Evolutionary conservation across 2,797 vertebrate genomes (phyloP).

Genomic region (Miopithecus talapoin): DNA sequence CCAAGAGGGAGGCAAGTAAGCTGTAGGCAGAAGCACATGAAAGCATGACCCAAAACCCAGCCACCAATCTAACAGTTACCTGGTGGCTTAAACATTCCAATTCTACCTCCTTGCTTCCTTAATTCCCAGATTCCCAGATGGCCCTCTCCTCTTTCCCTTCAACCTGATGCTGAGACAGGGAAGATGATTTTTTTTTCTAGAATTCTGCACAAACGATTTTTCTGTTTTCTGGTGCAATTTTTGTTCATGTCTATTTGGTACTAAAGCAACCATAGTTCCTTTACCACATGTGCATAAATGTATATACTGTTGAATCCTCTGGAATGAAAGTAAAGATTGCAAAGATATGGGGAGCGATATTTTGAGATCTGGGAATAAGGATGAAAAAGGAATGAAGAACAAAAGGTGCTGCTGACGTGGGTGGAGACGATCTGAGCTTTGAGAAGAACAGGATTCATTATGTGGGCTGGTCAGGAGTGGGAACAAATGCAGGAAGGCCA

Average conservation of each 20-base stretch:
- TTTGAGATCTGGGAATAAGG: neutral
- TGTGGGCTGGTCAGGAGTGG: neutral
- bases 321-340: neutral
- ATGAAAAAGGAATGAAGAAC: neutral
- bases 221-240: neutral
- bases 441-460: neutral
- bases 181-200: neutral
- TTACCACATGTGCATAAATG: neutral
- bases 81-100: neutral
- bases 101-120: neutral
- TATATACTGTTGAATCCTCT: neutral
- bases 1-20: neutral
- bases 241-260: neutral
- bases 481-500: neutral
- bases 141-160: neutral
- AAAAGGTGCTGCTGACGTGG: neutral
- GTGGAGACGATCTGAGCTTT: neutral
- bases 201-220: neutral
- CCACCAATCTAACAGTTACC: neutral
- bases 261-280: neutral
- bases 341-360: neutral
- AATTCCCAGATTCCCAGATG: neutral
- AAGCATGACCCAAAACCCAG: neutral
- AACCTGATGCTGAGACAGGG: neutral
- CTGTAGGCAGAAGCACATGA: neutral